Evolutionary conservation across 2,888 invertebrate genomes (phyloP).

Genomic region (Drosophila hamatofila): DNA sequence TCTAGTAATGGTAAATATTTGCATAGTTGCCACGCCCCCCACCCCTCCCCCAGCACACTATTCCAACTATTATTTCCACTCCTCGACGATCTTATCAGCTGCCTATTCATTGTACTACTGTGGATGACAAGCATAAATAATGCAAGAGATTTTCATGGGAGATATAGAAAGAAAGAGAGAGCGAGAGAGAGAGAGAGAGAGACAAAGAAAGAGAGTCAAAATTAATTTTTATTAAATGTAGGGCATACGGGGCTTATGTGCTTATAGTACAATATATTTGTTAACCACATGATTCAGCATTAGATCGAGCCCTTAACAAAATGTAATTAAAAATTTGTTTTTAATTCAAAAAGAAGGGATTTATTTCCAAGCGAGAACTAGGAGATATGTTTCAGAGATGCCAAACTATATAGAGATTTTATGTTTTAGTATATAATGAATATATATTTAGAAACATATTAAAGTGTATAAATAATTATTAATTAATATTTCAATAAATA

Average conservation of each 20-base stretch:
- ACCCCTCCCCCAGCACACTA: not conserved
- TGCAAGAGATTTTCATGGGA: slow-evolving; percentile 13
- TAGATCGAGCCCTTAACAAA: slow-evolving; percentile 9
- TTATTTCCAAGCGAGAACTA: too few relatives aligned
- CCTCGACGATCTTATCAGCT: slow-evolving; percentile 54
- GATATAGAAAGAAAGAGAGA: not conserved
- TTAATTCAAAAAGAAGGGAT: not conserved
- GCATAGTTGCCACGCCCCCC: slow-evolving; percentile 8
- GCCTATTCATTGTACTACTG: slow-evolving; percentile 13
- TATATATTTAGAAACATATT: too few relatives aligned
- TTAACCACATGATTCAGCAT: slow-evolving; percentile 26
- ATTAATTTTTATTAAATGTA: slow-evolving; percentile 48
- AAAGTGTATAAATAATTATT: too few relatives aligned
- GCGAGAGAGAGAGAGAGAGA: not conserved
- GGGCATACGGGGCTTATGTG: slow-evolving; percentile 10
- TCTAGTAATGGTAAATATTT: slow-evolving; percentile 55
- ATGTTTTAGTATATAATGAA: too few relatives aligned
- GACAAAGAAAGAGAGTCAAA: slow-evolving; percentile 2
- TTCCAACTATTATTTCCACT: not conserved
- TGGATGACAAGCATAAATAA: slow-evolving; percentile 54
- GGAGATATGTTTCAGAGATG: too few relatives aligned
- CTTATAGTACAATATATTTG: not conserved
- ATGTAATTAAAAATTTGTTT: slow-evolving; percentile 10
- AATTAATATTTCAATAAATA: too few relatives aligned
- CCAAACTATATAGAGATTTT: too few relatives aligned